Conservation (phyloP, 2,888 invertebrate genomes). For the Mycogona germanica region DNA sequence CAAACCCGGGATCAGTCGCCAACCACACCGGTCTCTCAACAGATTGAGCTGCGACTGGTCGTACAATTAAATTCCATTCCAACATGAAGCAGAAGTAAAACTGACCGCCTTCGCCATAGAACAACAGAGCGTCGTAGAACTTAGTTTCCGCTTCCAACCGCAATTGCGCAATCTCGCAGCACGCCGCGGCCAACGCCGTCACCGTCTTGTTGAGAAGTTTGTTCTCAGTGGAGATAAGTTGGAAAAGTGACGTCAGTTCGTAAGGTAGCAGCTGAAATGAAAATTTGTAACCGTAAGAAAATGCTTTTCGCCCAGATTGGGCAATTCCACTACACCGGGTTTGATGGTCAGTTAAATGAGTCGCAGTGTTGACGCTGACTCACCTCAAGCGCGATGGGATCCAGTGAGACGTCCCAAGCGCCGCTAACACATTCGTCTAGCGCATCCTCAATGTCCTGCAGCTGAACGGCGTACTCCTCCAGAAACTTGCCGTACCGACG, state of each 20-base stretch:
- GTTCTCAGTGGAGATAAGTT: slow-evolving; percentile 69
- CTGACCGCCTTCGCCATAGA: slow-evolving; percentile 55
- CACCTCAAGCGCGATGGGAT: slow-evolving; percentile 36
- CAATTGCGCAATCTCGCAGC: slow-evolving; percentile 58
- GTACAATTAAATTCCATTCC: too few species aligned
- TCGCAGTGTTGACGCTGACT: too few species aligned
- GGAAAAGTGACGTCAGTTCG: slow-evolving; percentile 52
- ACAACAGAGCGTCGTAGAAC: slow-evolving; percentile 47
- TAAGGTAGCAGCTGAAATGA: slow-evolving; percentile 38
- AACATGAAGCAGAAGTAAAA: slow-evolving; percentile 22
- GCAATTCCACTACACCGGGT: not conserved
- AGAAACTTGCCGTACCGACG: slow-evolving; percentile 35
- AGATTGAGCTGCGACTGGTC: too few species aligned
- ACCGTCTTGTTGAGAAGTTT: slow-evolving; percentile 65
- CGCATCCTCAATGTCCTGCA: slow-evolving; percentile 37
- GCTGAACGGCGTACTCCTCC: slow-evolving; percentile 34
- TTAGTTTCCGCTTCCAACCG: slow-evolving; percentile 49
- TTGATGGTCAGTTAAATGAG: not conserved
- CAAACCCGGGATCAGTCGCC: not conserved
- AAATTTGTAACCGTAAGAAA: not conserved
- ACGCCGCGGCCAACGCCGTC: slow-evolving; percentile 62
- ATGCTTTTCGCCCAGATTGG: not conserved
- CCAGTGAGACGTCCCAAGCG: slow-evolving; percentile 35
- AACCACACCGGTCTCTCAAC: too few species aligned
- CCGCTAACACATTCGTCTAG: slow-evolving; percentile 35